phyloP scores from a whole-genome alignment of 2,113 vertebrate genomes.

The Epinephelus lanceolatus region DNA sequence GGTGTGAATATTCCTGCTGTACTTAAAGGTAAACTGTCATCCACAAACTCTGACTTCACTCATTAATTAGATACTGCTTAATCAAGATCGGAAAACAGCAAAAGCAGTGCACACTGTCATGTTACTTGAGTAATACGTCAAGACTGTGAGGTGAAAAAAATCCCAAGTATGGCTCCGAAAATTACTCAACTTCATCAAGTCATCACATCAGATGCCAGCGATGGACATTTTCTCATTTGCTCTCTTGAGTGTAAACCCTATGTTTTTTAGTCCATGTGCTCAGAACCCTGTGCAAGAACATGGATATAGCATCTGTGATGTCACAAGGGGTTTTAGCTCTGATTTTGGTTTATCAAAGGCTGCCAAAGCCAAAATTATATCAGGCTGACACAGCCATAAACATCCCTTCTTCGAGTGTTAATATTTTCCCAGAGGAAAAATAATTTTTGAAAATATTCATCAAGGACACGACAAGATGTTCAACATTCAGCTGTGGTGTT shows the following conservation, averaged over 20 bases:
- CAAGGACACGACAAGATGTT: slow-evolving; percentile 38
- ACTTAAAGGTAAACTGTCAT: slow-evolving; percentile 18
- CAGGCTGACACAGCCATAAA: neutral
- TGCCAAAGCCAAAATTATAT: neutral
- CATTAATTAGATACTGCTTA: slow-evolving; percentile 22
- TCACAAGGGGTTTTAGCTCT: slow-evolving; percentile 10
- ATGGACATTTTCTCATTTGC: slow-evolving; percentile 15
- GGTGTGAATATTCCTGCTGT: slow-evolving; percentile 20
- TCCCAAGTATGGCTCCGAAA: neutral
- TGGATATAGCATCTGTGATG: neutral
- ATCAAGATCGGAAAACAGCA: slow-evolving; percentile 11
- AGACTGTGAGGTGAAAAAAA: neutral
- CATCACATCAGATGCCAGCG: neutral
- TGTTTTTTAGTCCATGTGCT: neutral
- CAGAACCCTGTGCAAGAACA: neutral
- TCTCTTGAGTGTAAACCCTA: neutral
- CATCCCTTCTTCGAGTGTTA: neutral
- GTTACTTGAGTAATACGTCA: neutral
- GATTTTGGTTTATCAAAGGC: neutral
- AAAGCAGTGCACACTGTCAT: neutral
- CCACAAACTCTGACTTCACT: neutral
- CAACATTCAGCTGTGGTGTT: slow-evolving; percentile 40
- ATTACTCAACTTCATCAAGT: slow-evolving; percentile 24
- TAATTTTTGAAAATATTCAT: slow-evolving; percentile 40
- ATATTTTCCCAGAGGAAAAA: slow-evolving; percentile 25